Base-by-base conservation (phyloP, 2,797 vertebrate genomes). In the Hybognathus amarus region DNA sequence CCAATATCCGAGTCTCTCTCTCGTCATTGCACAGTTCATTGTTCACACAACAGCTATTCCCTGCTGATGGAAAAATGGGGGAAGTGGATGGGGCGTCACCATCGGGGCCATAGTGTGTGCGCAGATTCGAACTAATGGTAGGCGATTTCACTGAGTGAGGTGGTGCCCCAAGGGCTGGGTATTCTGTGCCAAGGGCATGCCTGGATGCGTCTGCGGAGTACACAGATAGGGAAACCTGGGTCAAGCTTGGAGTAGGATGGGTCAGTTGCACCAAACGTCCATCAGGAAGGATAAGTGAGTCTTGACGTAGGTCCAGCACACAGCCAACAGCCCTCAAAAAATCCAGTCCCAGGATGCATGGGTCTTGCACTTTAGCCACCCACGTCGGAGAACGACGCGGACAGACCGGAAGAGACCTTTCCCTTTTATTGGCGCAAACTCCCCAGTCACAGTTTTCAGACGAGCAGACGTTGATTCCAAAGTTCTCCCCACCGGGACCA, bases 281-380 rank as follows among this genome's bases (percentile, higher is more conserved):
- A 24, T 67, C 66, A 12, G 64, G 74, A 38, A 78, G 77, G 38
- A n/a, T 50, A 40, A 69, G 61, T 6, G 12, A 45, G 52, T 77
- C 18, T 18, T 27, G 27, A 17, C 24, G 52, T 18, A 78, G 52
- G 74, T 77, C 82, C 50, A 83, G 9, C 54, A 47, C 74, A 69
- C 82, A 83, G 52, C 24, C 61, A 22, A 66, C 9, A 0, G 52
- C 50, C 36, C 11, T n/a, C 9, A 77, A 52, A 15, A 77, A 77
- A 67, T 83, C 81, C 10, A 76, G 18, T 4, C 61, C 47, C 4
- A 77, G 36, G 10, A 45, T 61, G 50, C 79, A 80, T 1, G 33
- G 67, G 33, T 80, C 67, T 7, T 70, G 33, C 9, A 80, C 63
- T 52, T 64, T 27, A 7, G 66, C 45, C 30, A 27, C 33, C 50